Evolutionary conservation across 2,797 vertebrate species (phyloP).

Genomic region (Eupleurogrammus muticus): DNA sequence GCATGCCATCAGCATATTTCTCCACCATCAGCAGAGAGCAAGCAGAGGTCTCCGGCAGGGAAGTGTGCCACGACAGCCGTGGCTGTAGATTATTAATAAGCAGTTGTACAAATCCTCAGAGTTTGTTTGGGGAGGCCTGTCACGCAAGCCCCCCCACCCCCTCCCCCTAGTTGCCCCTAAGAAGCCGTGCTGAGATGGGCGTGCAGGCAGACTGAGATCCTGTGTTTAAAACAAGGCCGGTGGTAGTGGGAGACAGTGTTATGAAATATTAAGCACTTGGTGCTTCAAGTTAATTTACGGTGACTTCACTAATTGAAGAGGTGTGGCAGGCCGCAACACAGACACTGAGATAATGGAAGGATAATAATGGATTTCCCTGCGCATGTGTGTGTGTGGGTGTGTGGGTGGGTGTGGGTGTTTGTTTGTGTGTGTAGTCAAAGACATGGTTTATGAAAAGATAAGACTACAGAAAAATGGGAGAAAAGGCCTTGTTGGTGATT

Average conservation of each 20-base stretch:
- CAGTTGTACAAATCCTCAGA: slow-evolving; percentile 43
- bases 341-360: slow-evolving; percentile 42
- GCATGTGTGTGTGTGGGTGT: slow-evolving; percentile 1
- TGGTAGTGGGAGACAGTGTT: slow-evolving; percentile 24
- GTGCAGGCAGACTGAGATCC: slow-evolving; percentile 33
- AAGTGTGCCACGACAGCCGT: slow-evolving; percentile 46
- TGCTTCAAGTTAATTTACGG: slow-evolving; percentile 59
- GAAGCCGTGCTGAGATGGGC: slow-evolving; percentile 41
- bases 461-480: slow-evolving; percentile 23
- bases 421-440: slow-evolving; percentile 18
- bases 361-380: slow-evolving; percentile 35
- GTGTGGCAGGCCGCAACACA: slow-evolving; percentile 29
- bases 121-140: slow-evolving; percentile 56
- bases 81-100: slow-evolving; percentile 76
- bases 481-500: slow-evolving; percentile 38
- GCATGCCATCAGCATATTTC: neutral
- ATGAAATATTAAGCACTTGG: slow-evolving; percentile 74
- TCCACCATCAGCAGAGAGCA: slow-evolving; percentile 15
- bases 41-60: slow-evolving; percentile 31
- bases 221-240: slow-evolving; percentile 1
- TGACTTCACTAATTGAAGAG: slow-evolving; percentile 56
- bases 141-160: slow-evolving; percentile 65
- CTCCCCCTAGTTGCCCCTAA: slow-evolving; percentile 40
- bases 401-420: slow-evolving; percentile 4
- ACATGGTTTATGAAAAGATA: slow-evolving; percentile 43